Evolutionary conservation across 2,888 invertebrate species (phyloP).

Genomic region (Melanostoma mellinum): DNA sequence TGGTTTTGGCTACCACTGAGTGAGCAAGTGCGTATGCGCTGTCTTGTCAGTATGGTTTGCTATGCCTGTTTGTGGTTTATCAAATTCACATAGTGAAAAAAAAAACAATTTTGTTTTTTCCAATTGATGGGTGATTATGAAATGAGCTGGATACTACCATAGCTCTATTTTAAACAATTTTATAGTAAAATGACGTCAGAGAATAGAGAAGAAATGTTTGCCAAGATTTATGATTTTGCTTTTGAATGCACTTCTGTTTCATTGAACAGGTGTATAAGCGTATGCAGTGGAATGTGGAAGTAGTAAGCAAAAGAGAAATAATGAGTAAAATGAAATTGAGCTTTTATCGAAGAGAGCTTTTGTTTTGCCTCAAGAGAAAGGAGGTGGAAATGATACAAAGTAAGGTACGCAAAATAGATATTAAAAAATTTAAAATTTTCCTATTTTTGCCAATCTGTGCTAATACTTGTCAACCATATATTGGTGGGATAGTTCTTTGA

Average conservation of each 20-base stretch:
- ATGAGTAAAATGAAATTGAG: background rate
- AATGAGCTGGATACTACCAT: background rate
- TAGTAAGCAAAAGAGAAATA: constrained; percentile 8
- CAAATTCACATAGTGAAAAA: constrained; percentile 24
- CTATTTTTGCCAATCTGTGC: too few relatives aligned
- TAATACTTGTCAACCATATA: too few relatives aligned
- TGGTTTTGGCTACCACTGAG: constrained; percentile 25
- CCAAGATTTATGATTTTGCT: background rate
- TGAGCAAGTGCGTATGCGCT: constrained; percentile 41
- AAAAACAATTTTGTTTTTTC: constrained; percentile 36
- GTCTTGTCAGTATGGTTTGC: constrained; percentile 25
- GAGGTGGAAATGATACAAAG: too few relatives aligned
- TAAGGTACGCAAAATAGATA: too few relatives aligned
- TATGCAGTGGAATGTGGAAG: too few relatives aligned
- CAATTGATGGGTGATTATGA: constrained; percentile 23
- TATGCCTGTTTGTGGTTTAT: constrained; percentile 14
- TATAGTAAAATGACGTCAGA: constrained; percentile 40
- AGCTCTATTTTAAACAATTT: constrained; percentile 30
- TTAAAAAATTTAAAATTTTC: too few relatives aligned
- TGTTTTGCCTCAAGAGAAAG: background rate
- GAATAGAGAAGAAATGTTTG: background rate
- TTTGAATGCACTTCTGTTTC: constrained; percentile 9
- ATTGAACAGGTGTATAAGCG: constrained; percentile 11
- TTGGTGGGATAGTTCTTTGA: too few relatives aligned
- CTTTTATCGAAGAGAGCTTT: constrained; percentile 1